Evolutionary conservation across 2,113 vertebrate genomes (phyloP), one percentile per base, ranked within the genome.

Genomic region (Meleagris gallopavo): DNA sequence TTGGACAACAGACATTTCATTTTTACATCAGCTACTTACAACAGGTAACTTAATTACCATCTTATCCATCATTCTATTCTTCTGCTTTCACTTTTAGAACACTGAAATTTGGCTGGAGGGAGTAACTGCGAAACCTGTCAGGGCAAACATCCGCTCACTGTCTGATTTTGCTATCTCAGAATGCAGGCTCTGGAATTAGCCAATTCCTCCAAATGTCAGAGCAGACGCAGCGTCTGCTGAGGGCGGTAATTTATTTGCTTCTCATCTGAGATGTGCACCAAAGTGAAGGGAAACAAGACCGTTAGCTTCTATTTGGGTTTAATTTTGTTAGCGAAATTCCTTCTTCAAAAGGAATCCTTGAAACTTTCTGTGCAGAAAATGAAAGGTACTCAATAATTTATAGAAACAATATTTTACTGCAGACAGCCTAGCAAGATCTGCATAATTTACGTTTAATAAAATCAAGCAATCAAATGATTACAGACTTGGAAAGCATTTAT

Each of bases 321-420:
- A 78, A 22, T 70, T 58, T 50, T 57, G 45, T 66, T 77, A 89
- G 52, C 9, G 7, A 58, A 83, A 91, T 88, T 77, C 80, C 45
- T 86, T 71, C 79, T 83, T 91, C 90, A 80, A 81, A 83, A 83
- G 46, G 9, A 13, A 88, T 77, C 50, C 73, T 22, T 46, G 69
- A 61, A 86, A 64, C 36, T 83, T 89, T 73, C 75, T 77, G 32
- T 77, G 80, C 32, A 81, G 65, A 46, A 86, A 90, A 38, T 67
- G 83, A 61, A 83, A 92, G 43, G 16, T 86, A 24, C 78, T 81
- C 76, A 91, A 95, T 91, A 90, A 94, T 90, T 90, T 77, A 83
- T 25, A 64, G 83, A 70, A 83, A 50, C 36, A 69, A 48, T 38
- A 46, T 86, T 90, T 93, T 32, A 83, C 46, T 77, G 61, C 36